These are phyloP conservation scores for Oryzias javanicus DNA, from an alignment of 2,113 vertebrate species.

Conservation along the genomic window DNA sequence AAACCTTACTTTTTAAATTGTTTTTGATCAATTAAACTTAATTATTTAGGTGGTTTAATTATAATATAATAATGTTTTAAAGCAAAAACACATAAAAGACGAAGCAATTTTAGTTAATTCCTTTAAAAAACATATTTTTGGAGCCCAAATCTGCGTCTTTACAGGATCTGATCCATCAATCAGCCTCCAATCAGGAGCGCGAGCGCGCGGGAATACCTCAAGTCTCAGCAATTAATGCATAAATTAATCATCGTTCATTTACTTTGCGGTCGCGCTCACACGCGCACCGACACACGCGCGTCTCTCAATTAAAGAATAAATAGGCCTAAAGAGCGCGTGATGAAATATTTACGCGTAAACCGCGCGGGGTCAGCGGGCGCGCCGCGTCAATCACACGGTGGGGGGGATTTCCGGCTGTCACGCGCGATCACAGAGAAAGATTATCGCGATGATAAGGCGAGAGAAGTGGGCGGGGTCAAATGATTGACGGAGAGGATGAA, in stretches of 20 bases:
- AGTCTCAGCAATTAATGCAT: conserved; percentile 67
- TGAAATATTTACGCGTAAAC: conserved; percentile 69
- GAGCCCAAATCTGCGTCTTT: too few relatives aligned
- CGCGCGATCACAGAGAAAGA: conserved; percentile 10
- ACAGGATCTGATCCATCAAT: too few relatives aligned
- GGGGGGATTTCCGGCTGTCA: conserved; percentile 12
- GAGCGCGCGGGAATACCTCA: conserved; percentile 45
- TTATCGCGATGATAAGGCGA: conserved; percentile 26
- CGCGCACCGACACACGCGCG: neutral
- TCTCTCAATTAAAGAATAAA: conserved; percentile 63
- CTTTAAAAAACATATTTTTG: too few relatives aligned
- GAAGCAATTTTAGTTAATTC: too few relatives aligned
- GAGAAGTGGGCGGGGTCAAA: conserved; percentile 4
- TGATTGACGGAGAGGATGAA: neutral
- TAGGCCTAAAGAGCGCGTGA: conserved; percentile 50
- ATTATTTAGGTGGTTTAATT: too few relatives aligned
- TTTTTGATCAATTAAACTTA: too few relatives aligned
- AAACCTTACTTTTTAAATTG: too few relatives aligned
- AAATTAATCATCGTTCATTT: conserved; percentile 77
- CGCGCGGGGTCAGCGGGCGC: conserved; percentile 42
- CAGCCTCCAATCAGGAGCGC: neutral
- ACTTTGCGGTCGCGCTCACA: conserved; percentile 64
- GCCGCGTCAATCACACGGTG: conserved; percentile 48
- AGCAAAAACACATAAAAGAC: too few relatives aligned
- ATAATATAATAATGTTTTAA: too few relatives aligned